Percentiles rank a stretch among this genome's conserved stretches.
Evolutionary conservation across 30 jellyfish, hydroid and myxozoan species (phyloP).

Genomic region (Chironex yamaguchii): DNA sequence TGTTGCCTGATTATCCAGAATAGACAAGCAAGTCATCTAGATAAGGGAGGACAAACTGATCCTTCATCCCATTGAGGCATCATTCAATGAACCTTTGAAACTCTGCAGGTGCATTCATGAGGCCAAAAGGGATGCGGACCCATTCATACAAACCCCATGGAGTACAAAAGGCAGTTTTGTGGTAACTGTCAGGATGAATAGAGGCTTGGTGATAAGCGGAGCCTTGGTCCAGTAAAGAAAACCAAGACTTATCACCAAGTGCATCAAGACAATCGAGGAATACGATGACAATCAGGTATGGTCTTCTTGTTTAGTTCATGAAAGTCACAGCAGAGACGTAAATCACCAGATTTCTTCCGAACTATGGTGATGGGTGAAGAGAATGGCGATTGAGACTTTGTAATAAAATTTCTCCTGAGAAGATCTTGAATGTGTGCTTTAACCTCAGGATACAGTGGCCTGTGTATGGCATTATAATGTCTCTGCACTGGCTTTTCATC

Average conservation of each 20-base stretch:
- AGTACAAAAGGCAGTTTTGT: conserved; percentile 59
- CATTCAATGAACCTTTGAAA: conserved; percentile 66
- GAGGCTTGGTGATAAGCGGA: conserved; percentile 71
- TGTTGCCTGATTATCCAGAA: too few relatives aligned
- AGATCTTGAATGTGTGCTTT: conserved; percentile 42
- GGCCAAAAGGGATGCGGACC: conserved; percentile 65
- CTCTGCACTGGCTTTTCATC: conserved; percentile 35
- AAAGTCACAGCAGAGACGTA: conserved; percentile 52
- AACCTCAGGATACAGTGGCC: conserved; percentile 42
- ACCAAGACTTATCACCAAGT: conserved; percentile 69
- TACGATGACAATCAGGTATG: conserved; percentile 35
- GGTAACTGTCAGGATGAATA: conserved; percentile 32
- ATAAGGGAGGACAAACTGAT: conserved; percentile 46
- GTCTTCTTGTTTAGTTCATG: conserved; percentile 16
- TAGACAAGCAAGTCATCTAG: conserved; percentile 48
- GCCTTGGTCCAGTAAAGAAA: conserved; percentile 57
- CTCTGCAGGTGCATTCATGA: conserved; percentile 67
- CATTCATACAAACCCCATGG: conserved; percentile 80
- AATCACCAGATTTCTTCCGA: conserved; percentile 27
- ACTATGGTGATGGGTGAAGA: conserved; percentile 51
- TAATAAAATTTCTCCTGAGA: background rate
- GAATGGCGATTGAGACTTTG: conserved; percentile 21
- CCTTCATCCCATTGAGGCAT: conserved; percentile 35
- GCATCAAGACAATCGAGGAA: conserved; percentile 39
- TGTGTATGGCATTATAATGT: background rate